These are phyloP conservation scores for Drosophila nannoptera DNA, from an alignment of 1,140 invertebrate genomes.

Conservation along the genomic window DNA sequence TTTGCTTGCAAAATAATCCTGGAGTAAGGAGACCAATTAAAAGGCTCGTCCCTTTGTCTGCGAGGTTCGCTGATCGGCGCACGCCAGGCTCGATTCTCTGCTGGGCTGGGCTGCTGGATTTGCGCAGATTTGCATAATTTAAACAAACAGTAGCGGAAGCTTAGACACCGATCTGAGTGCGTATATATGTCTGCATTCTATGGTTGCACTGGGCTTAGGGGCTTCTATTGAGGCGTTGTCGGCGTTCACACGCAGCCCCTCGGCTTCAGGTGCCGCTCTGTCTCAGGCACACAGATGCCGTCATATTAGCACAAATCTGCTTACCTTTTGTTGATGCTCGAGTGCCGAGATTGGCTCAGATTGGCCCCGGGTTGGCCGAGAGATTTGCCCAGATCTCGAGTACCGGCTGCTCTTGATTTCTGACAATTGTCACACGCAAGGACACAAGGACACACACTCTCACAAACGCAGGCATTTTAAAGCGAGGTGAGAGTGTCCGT, in stretches of 20 bases:
- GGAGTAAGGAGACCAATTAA: conserved; percentile 65
- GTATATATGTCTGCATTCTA: conserved; percentile 1
- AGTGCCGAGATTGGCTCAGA: conserved; percentile 54
- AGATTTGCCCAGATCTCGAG: conserved; percentile 37
- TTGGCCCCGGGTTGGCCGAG: conserved; percentile 41
- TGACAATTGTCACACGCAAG: conserved; percentile 59
- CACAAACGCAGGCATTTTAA: no score
- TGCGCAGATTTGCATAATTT: conserved; percentile 72
- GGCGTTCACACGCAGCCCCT: conserved; percentile 59
- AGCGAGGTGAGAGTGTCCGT: conserved; percentile 33
- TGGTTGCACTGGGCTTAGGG: conserved; percentile 38
- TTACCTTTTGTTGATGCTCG: conserved; percentile 65
- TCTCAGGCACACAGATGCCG: conserved; percentile 56
- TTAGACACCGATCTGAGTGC: background rate
- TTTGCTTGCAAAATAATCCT: conserved; percentile 11
- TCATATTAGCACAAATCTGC: conserved; percentile 77
- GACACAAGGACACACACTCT: no score
- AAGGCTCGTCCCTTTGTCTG: conserved; percentile 59
- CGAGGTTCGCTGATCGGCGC: conserved; percentile 26
- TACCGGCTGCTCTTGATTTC: conserved; percentile 49
- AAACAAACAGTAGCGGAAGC: conserved; percentile 66
- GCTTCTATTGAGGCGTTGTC: conserved; percentile 57
- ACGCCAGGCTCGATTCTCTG: conserved; percentile 17
- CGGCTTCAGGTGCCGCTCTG: conserved; percentile 27
- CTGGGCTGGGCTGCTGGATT: conserved; percentile 61